Evolutionary conservation across 2,797 vertebrate species (phyloP).

Genomic region (Picus viridis): DNA sequence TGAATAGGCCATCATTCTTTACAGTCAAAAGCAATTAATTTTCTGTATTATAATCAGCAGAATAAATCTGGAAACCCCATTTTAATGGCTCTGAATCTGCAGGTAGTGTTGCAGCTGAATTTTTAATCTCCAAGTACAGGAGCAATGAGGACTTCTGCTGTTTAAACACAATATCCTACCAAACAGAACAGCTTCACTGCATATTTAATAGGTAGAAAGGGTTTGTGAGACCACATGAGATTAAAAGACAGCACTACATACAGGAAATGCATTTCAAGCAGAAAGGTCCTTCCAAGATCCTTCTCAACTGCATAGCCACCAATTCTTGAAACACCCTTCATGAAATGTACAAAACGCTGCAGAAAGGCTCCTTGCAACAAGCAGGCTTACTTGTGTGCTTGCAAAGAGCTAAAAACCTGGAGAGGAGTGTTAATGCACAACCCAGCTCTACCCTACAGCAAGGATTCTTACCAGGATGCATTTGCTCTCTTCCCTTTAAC

Average conservation of each 20-base stretch:
- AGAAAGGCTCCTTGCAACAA: background rate
- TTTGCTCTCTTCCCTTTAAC: background rate
- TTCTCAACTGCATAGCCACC: background rate
- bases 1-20: slow-evolving; percentile 55
- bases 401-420: background rate
- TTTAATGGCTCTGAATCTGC: slow-evolving; percentile 25
- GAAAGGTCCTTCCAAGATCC: slow-evolving; percentile 19
- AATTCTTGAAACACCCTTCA: background rate
- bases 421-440: background rate
- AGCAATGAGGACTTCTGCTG: slow-evolving; percentile 18
- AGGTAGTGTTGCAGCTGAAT: slow-evolving; percentile 28
- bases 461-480: background rate
- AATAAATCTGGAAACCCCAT: slow-evolving; percentile 60
- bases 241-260: slow-evolving; percentile 30
- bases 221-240: slow-evolving; percentile 28
- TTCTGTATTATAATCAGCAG: slow-evolving; percentile 58
- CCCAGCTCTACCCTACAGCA: background rate
- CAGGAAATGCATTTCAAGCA: slow-evolving; percentile 42
- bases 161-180: slow-evolving; percentile 45
- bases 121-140: slow-evolving; percentile 51
- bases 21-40: slow-evolving; percentile 67
- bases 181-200: slow-evolving; percentile 57
- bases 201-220: slow-evolving; percentile 48
- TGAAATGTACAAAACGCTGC: background rate
- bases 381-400: background rate